Evolutionary conservation across 2,888 invertebrate genomes (phyloP), one percentile per base, ranked within the genome.

Genomic region (Hesperia comma): DNA sequence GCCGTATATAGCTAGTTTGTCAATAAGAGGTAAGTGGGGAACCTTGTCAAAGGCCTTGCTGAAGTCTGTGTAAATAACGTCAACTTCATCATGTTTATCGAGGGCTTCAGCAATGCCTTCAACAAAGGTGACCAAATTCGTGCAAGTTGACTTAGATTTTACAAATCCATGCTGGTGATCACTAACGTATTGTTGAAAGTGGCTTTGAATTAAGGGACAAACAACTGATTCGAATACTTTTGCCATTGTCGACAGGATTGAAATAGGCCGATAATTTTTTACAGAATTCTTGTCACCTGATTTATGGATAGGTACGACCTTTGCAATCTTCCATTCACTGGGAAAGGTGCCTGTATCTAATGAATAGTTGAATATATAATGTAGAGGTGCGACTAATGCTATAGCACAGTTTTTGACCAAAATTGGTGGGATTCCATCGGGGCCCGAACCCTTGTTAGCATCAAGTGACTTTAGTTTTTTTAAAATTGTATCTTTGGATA

Each of bases 141-240:
- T 53, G n/a, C 26, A n/a, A 32, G 53, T 53, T 6, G 53, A 53
- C 32, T n/a, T 53, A 6, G 21, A 12, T 40, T 37, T 37, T 2
- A 56, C 40, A 40, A 56, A 56, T 37, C 56, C 56, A 17, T 56
- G 56, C 40, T 56, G 56, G 40, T 56, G 55, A 2, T 49, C 17
- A 15, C 33, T 49, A 3, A 70, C 5, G 17, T 55, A 55, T 8
- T 3, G 56, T 41, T 63, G 64, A 26, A 70, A 32, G 46, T 68
- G 55, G 5, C 10, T 40, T n/a, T 63, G 55, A 6, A 70, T 26
- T 7, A 8, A 5, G 2, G 60, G 40, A 26, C 49, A 66, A 6
- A 72, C 15, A 12, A 70, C 12, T 0, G 68, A 58, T 26, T 70
- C 70, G 15, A 72, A 63, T 8, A 69, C 40, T 43, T 70, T 72